A percentile compares a stretch with the other conserved stretches of the same genome.
These are phyloP conservation scores for Allolobophora icterica DNA, from an alignment of 2,888 invertebrate genomes.

Conservation along the genomic window DNA sequence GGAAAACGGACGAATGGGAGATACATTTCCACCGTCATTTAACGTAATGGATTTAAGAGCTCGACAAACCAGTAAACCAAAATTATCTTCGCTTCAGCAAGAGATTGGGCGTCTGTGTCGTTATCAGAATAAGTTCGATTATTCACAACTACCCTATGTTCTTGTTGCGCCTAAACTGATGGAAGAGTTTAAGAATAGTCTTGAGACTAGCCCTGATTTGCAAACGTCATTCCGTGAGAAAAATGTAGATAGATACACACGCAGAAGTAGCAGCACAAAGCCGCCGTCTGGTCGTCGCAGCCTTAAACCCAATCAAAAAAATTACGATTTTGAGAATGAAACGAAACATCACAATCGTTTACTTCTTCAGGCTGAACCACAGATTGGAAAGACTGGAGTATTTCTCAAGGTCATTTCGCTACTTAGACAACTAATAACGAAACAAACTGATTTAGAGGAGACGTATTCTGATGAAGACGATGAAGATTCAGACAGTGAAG, in stretches of 20 bases:
- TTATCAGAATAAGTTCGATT: slow-evolving; percentile 9
- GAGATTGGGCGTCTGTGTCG: slow-evolving; percentile 39
- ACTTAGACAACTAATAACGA: background rate
- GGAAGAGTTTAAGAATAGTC: background rate
- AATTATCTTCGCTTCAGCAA: slow-evolving; percentile 30
- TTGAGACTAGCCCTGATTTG: slow-evolving; percentile 15
- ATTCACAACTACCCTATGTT: slow-evolving; percentile 34
- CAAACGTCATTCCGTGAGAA: background rate
- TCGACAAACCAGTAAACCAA: slow-evolving; percentile 13
- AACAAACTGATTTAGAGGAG: background rate
- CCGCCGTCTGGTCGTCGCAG: background rate
- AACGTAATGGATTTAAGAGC: slow-evolving; percentile 41
- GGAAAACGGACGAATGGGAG: background rate
- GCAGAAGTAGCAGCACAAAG: background rate
- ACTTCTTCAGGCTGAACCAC: slow-evolving; percentile 37
- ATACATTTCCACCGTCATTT: slow-evolving; percentile 41
- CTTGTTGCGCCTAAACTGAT: slow-evolving; percentile 24
- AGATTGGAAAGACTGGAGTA: slow-evolving; percentile 39
- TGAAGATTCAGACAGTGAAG: background rate
- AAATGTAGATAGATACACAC: background rate
- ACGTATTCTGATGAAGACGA: slow-evolving; percentile 4
- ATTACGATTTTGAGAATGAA: slow-evolving; percentile 31
- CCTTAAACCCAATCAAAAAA: background rate
- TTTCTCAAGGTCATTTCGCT: slow-evolving; percentile 34
- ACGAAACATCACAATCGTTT: slow-evolving; percentile 34